These are phyloP conservation scores for Macroramphosus scolopax DNA, from an alignment of 2,797 vertebrate species.

Conservation along the genomic window DNA sequence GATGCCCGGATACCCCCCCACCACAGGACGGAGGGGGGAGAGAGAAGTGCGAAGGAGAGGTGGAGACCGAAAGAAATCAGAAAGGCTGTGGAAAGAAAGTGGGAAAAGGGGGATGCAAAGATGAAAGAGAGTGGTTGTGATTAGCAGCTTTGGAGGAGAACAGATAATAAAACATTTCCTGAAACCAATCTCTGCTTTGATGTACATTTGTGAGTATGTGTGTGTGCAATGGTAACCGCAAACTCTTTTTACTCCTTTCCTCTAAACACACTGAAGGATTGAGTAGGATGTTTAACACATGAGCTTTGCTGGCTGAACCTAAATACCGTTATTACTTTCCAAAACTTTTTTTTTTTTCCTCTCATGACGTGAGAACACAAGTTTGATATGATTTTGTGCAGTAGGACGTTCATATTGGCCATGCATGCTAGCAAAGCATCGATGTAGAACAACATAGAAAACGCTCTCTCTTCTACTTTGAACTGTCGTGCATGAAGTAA, in stretches of 20 bases:
- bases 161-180: conserved; percentile 74
- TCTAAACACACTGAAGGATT: conserved; percentile 4
- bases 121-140: conserved; percentile 74
- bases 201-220: conserved; percentile 39
- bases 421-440: too few species aligned
- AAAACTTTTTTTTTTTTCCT: background rate
- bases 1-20: conserved; percentile 17
- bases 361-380: background rate
- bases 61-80: conserved; percentile 32
- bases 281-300: conserved; percentile 15
- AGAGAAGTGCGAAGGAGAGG: conserved; percentile 17
- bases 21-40: too few species aligned
- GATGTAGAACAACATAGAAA: too few species aligned
- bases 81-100: conserved; percentile 13
- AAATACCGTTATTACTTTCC: background rate
- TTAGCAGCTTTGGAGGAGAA: conserved; percentile 69
- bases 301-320: background rate
- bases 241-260: too few species aligned
- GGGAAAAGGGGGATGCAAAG: conserved; percentile 56
- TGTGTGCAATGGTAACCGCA: too few species aligned
- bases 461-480: too few species aligned
- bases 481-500: too few species aligned
- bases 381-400: too few species aligned
- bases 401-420: too few species aligned
- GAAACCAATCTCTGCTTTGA: conserved; percentile 73